Base-by-base conservation (phyloP, 2,113 vertebrate species). In the Speoplatyrhinus poulsoni region DNA sequence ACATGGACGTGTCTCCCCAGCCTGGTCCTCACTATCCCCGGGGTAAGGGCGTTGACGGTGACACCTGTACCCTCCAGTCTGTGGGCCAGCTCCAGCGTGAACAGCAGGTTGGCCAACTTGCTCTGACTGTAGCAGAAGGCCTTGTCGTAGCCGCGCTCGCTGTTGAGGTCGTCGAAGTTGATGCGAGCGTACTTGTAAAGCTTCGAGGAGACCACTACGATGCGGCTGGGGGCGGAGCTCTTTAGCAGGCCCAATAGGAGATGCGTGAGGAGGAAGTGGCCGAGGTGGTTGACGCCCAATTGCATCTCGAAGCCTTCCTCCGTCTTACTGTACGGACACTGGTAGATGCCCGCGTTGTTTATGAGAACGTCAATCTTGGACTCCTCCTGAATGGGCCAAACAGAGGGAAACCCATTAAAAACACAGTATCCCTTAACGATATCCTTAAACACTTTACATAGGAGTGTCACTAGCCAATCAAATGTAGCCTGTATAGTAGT, bases 261-360 rank as follows among this genome's bases (percentile, higher is more conserved):
- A 73, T 93, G 93, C 49, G 96, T 98, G 79, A 99, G 95, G 36
- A 98, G 92, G 88, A 99, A 97, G 87, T 99, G 96, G 12, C 96
- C 96, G 65, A 98, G 90, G 75, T 99, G 96, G 80, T 99, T 99
- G 71, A 99, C 96, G 0, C 95, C 96, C 3, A 99, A 92, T 58
- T 99, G 96, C 95, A 96, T 96, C 86, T 98, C 96, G 84, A 98
- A 98, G 3, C 96, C 96, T 19, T 98, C 97, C 80, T 96, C 96
- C 0, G 97, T 98, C 91, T 94, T 96, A 71, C 87, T 91, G 75
- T 97, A 96, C 0, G 96, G 96, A 81, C 96, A 99, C 83, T 97
- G 97, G 91, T 95, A 99, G 82, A 98, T 8, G 13, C 97, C 97
- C 0, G 96, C 96, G 0, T 99, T 99, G 82, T 98, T 98, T 85